Conservation (phyloP, 2,888 invertebrate genomes). For the Aspidapion aeneum region DNA sequence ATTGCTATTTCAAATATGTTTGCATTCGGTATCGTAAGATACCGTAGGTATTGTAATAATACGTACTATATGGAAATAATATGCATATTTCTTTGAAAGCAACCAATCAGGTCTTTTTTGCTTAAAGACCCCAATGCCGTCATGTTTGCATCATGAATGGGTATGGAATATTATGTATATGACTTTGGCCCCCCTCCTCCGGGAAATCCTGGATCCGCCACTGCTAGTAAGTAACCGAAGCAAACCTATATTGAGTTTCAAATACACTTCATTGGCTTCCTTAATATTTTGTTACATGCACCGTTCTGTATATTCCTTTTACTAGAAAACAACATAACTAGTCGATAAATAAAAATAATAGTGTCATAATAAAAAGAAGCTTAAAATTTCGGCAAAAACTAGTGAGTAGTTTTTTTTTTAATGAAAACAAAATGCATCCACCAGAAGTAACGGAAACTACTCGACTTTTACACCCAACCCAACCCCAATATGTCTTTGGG, state of each 20-base stretch:
- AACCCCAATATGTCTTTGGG: slow-evolving; percentile 54
- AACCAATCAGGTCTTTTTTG: no score
- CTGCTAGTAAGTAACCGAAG: no score
- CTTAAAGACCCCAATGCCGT: no score
- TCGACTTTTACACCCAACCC: slow-evolving; percentile 48
- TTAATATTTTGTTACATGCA: slow-evolving; percentile 19
- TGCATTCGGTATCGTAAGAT: no score
- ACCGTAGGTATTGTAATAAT: no score
- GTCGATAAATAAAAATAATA: slow-evolving; percentile 6
- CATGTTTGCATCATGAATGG: no score
- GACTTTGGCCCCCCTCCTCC: no score
- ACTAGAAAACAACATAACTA: neutral
- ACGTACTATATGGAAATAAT: no score
- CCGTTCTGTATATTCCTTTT: neutral
- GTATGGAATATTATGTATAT: no score
- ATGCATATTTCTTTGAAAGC: no score
- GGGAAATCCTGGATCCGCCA: no score
- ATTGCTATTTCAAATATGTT: no score
- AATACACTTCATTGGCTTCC: slow-evolving; percentile 39
- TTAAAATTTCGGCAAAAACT: neutral
- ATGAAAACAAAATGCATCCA: slow-evolving; percentile 30
- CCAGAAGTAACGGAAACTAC: slow-evolving; percentile 48
- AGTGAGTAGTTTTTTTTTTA: neutral
- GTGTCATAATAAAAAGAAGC: slow-evolving; percentile 5
- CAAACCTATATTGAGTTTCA: slow-evolving; percentile 34